Conservation (phyloP, 2,888 invertebrate species). For the Epistrophella euchroma region DNA sequence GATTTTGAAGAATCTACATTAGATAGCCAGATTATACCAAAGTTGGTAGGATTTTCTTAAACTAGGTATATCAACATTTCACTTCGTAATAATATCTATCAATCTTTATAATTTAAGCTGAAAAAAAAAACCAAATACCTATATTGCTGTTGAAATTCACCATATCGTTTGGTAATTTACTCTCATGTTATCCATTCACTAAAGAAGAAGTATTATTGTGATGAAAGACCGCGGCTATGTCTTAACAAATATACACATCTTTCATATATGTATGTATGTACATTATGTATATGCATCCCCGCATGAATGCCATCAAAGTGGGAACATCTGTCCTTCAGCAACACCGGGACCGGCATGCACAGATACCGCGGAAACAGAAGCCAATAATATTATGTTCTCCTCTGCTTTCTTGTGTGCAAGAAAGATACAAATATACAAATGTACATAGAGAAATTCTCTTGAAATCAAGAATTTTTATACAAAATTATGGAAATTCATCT, state of each 20-base stretch:
- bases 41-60: too few species aligned
- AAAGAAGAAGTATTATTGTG: slow-evolving; percentile 53
- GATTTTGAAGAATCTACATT: too few species aligned
- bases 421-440: too few species aligned
- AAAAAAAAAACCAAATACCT: neutral
- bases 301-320: slow-evolving; percentile 53
- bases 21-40: too few species aligned
- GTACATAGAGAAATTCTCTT: slow-evolving; percentile 5
- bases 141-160: slow-evolving; percentile 8
- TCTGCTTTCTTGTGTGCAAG: too few species aligned
- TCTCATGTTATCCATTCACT: slow-evolving; percentile 34
- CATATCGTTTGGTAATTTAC: neutral
- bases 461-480: slow-evolving; percentile 21
- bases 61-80: too few species aligned
- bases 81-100: too few species aligned
- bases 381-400: slow-evolving; percentile 3
- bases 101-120: too few species aligned
- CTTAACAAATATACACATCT: slow-evolving; percentile 48
- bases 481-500: slow-evolving; percentile 75
- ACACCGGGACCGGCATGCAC: slow-evolving; percentile 1
- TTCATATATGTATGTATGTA: neutral
- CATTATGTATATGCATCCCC: neutral
- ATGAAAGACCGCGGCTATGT: slow-evolving; percentile 56
- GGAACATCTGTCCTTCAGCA: slow-evolving; percentile 74
- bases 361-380: slow-evolving; percentile 11